Percentiles rank a stretch among this genome's conserved stretches.
Evolutionary conservation across 2,888 invertebrate genomes (phyloP).

Genomic region (Pogonocherus hispidulus): DNA sequence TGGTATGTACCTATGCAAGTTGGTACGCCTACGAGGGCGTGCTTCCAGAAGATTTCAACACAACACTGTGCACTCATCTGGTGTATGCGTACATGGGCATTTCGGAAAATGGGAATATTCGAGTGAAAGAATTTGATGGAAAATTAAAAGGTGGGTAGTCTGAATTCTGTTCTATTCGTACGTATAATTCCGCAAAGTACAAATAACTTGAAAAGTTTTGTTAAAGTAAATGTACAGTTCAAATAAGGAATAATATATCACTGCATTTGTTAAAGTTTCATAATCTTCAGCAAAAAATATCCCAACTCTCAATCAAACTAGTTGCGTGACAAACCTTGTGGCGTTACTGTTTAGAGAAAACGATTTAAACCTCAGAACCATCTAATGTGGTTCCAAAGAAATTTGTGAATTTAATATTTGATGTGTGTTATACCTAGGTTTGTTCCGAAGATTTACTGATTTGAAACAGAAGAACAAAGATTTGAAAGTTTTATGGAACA

Average conservation of each 20-base stretch:
- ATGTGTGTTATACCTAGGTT: constrained; percentile 45
- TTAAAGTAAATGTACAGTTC: too few species aligned
- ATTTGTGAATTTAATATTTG: neutral
- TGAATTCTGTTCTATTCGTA: too few species aligned
- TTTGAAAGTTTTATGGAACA: constrained; percentile 53
- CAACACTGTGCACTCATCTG: constrained; percentile 53
- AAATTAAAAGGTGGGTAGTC: neutral
- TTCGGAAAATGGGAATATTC: constrained; percentile 50
- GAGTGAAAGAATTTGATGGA: constrained; percentile 47
- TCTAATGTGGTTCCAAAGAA: too few species aligned
- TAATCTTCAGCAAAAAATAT: neutral
- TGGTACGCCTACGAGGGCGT: constrained; percentile 48
- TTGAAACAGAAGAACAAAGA: constrained; percentile 53
- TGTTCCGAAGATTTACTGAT: constrained; percentile 47
- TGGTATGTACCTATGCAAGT: constrained; percentile 55
- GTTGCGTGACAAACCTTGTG: too few species aligned
- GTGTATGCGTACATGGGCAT: constrained; percentile 53
- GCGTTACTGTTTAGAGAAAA: too few species aligned
- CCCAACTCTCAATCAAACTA: too few species aligned
- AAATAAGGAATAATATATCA: too few species aligned
- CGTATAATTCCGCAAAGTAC: too few species aligned
- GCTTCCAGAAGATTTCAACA: constrained; percentile 50
- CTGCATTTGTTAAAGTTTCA: neutral
- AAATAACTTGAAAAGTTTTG: too few species aligned
- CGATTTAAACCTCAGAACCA: too few species aligned